Base-by-base conservation (phyloP, 2,113 vertebrate species). In the Boulengeromyrus knoepffleri region DNA sequence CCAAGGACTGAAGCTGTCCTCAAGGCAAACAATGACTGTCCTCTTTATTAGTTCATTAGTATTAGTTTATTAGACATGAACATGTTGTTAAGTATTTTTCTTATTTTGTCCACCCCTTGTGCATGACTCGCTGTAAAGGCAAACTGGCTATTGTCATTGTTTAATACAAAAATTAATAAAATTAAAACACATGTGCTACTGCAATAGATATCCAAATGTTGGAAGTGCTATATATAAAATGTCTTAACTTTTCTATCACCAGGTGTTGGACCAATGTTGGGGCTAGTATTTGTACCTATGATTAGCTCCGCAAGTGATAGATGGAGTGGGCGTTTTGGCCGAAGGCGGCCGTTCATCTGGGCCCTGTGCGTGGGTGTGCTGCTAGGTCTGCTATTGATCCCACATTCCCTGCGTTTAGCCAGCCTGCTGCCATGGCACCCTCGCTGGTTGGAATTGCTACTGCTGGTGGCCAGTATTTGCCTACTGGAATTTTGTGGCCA, bases 311-410 rank as follows among this genome's bases (percentile, higher is more conserved):
- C 96, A 91, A 98, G 97, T 1, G 97, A 98, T 92, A 95, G 95
- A 52, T 97, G 96, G 96, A 96, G 31, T 31, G 96, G 97, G 91
- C 96, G 95, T 90, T 98, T 95, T 0, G 97, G 97, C 36, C 96
- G 97, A 0, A 94, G 97, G 1, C 93, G 97, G 3, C 97, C 97
- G 1, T 97, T 98, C 94, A 97, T 98, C 93, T 97, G 97, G 97
- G 47, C 92, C 21, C 92, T 98, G 84, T 96, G 97, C 62, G 92
- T 96, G 88, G 97, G 97, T 0, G 96, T 98, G 17, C 93, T 98
- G 85, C 94, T 97, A 52, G 96, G 97, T 92, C 97, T 98, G 24
- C 93, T 97, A 0, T 70, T 97, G 7, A 97, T 98, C 92, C 97
- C 97, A 0, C 95, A 96, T 0, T 95, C 96, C 1, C 53, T 94